These are phyloP conservation scores for Acrobasis repandana DNA, from an alignment of 2,888 invertebrate genomes.

Conservation along the genomic window DNA sequence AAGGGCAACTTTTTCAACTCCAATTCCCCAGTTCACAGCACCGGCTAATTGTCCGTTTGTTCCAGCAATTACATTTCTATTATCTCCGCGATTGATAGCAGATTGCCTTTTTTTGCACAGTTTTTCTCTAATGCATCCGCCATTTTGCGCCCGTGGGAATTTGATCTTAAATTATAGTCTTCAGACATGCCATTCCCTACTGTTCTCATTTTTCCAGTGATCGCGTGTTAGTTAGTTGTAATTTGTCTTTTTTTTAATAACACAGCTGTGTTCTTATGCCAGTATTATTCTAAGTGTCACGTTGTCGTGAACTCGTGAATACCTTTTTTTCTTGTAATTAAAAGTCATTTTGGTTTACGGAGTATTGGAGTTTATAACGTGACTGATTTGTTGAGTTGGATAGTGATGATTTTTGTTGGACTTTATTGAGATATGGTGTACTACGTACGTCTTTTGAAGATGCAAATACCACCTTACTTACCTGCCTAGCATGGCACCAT, in stretches of 20 bases:
- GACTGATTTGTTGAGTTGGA: background rate
- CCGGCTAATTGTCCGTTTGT: constrained; percentile 22
- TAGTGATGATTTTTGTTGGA: too few species aligned
- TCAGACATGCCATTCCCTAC: constrained; percentile 28
- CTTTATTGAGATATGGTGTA: too few species aligned
- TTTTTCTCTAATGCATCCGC: constrained; percentile 27
- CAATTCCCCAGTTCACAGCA: constrained; percentile 10
- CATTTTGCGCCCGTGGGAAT: constrained; percentile 32
- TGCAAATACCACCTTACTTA: too few species aligned
- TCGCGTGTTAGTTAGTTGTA: constrained; percentile 35
- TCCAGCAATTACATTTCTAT: constrained; percentile 25
- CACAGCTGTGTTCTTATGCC: constrained; percentile 25
- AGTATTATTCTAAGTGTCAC: constrained; percentile 12
- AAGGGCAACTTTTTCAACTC: background rate
- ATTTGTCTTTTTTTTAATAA: constrained; percentile 40
- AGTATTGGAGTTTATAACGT: background rate
- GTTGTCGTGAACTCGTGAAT: constrained; percentile 4
- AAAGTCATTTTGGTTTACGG: background rate
- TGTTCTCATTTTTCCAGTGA: constrained; percentile 28
- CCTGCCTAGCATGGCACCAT: too few species aligned
- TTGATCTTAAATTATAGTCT: constrained; percentile 25
- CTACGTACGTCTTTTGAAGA: too few species aligned
- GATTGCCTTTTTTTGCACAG: constrained; percentile 23
- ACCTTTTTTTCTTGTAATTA: background rate
- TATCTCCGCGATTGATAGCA: constrained; percentile 30